These are phyloP conservation scores for Amiota mariae DNA, from an alignment of 2,888 invertebrate species.

Conservation along the genomic window DNA sequence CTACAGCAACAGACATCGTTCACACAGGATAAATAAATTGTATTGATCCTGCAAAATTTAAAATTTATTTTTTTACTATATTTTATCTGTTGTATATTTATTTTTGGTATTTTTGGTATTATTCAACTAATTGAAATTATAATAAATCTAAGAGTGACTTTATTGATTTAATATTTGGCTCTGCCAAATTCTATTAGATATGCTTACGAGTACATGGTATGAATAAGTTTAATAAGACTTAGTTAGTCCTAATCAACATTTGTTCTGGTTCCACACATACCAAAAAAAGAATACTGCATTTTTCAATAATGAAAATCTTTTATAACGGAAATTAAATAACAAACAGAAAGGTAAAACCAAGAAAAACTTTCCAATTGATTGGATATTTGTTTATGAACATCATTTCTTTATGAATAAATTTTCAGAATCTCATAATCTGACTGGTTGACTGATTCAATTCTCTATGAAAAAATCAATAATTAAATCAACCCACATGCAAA, in stretches of 20 bases:
- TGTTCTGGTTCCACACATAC: background rate
- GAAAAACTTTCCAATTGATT: background rate
- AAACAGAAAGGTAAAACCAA: background rate
- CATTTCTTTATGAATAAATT: background rate
- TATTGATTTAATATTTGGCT: background rate
- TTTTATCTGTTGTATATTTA: background rate
- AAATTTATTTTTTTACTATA: background rate
- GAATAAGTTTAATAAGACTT: background rate
- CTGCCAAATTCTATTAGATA: background rate
- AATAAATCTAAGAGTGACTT: background rate
- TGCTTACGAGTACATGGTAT: background rate
- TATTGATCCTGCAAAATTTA: background rate
- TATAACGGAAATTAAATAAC: conserved; percentile 24
- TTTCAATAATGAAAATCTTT: background rate
- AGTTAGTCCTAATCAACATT: background rate
- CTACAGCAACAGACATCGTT: background rate
- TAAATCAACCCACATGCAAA: too few species aligned
- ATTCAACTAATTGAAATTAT: background rate
- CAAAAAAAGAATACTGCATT: background rate
- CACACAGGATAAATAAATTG: background rate
- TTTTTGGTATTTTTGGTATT: background rate
- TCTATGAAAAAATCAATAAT: too few species aligned
- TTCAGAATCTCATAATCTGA: background rate
- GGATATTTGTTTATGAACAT: background rate
- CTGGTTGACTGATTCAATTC: background rate